Conservation (phyloP, 2,888 invertebrate genomes). For the Heliconius erato region DNA sequence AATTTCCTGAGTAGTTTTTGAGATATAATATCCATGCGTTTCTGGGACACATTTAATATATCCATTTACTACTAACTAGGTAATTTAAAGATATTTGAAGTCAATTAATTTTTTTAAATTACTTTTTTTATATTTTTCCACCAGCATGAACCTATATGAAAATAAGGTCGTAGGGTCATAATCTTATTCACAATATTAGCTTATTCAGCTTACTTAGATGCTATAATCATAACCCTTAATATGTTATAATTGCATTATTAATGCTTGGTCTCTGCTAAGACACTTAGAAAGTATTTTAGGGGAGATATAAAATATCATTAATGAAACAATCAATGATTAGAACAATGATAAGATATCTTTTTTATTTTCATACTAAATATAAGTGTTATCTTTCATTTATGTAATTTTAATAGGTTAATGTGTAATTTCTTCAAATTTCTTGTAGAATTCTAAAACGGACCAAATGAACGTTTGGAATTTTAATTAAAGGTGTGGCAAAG, state of each 20-base stretch:
- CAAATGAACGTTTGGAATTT: neutral
- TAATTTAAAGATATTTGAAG: neutral
- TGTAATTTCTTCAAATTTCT: neutral
- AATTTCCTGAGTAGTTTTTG: no score
- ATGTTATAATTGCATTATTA: conserved; percentile 27
- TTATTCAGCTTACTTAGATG: conserved; percentile 8
- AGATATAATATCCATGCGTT: no score
- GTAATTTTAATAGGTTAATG: neutral
- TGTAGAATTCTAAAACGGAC: neutral
- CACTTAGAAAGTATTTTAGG: neutral
- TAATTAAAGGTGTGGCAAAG: neutral
- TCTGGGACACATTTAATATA: no score
- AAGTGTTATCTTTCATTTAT: conserved; percentile 1
- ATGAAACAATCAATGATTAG: neutral
- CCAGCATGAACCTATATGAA: neutral
- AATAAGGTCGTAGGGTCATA: conserved; percentile 25
- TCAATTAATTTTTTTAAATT: neutral
- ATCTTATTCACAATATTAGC: conserved; percentile 24
- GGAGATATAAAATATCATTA: neutral
- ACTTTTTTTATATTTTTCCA: neutral
- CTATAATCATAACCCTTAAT: neutral
- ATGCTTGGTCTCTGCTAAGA: conserved; percentile 1
- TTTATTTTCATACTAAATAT: neutral
- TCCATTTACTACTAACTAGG: no score
- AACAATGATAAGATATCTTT: neutral